Evolutionary conservation across 1,140 invertebrate genomes (phyloP), one percentile per base, ranked within the genome.

Genomic region (Maniola jurtina): DNA sequence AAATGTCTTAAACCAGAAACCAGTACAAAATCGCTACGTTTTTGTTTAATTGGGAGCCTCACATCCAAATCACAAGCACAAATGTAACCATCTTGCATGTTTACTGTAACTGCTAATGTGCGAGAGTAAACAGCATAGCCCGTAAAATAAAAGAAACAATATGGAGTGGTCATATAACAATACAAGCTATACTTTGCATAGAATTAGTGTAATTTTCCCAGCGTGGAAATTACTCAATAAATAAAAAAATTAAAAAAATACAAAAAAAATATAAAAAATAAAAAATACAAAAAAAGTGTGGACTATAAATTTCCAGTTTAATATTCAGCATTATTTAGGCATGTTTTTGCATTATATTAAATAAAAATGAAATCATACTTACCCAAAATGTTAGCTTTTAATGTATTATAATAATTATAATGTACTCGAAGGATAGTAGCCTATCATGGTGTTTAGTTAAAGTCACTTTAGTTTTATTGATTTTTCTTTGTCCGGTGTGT

Each of bases 151-250:
- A 57, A 75, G 85, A 90, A 81, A 87, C 88, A 89, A 89, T 90
- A 90, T 90, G 87, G 86, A 89, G 87, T 90, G 87, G 86, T 89
- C 82, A 84, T 84, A 84, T 88, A 84, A 89, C 68, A 86, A 90
- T 94, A 95, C 94, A 94, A 95, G 93, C 95, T 96, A 95, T 96
- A 96, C 95, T 95, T 95, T 95, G 95, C 95, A 96, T 96, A 95
- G 94, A 95, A 95, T 94, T 95, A 95, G 94, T 95, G 94, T 93
- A 95, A 94, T 95, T 95, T 95, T 94, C 94, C 93, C 89, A 91
- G 86, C 90, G 86, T 91, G 90, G 89, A 92, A 91, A 91, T 91
- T 88, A 92, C 89, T 90, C 81, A 80, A 84, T 82, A 86, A 81
- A 81, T 76, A 73, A 73, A 77, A 82, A 79, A 86, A 82, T 71